Percentiles rank a stretch among this genome's conserved stretches.
Conservation (phyloP, 2,888 invertebrate genomes). For the Athalia rosae region DNA sequence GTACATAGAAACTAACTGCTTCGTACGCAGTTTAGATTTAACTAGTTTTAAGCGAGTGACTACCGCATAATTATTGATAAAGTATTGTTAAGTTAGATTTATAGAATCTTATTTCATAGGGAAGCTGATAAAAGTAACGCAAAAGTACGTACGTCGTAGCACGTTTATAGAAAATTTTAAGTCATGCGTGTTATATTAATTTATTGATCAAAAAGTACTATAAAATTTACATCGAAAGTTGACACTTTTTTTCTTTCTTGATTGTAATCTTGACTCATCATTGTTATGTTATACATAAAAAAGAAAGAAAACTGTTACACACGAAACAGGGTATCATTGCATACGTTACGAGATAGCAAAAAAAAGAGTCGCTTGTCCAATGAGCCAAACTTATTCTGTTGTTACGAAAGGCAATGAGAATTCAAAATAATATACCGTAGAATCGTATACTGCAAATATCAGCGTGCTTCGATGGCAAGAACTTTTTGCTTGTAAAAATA, state of each 20-base stretch:
- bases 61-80: constrained; percentile 44
- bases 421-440: neutral
- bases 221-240: neutral
- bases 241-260: neutral
- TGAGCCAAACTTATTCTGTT: constrained; percentile 4
- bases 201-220: neutral
- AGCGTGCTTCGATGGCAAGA: constrained; percentile 25
- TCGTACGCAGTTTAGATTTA: constrained; percentile 51
- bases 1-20: constrained; percentile 45
- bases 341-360: constrained; percentile 7
- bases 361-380: constrained; percentile 19
- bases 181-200: too few relatives aligned
- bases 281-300: neutral
- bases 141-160: constrained; percentile 25
- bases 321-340: constrained; percentile 42
- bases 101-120: constrained; percentile 14
- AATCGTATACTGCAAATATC: constrained; percentile 39
- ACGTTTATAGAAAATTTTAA: neutral
- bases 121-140: constrained; percentile 2
- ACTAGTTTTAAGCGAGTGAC: constrained; percentile 54
- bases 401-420: neutral
- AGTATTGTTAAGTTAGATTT: constrained; percentile 4
- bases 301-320: constrained; percentile 27
- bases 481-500: constrained; percentile 42
- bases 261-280: constrained; percentile 7